Evolutionary conservation across 64 coral and sea anemone genomes (phyloP), one percentile per base, ranked within the genome.

Genomic region (Stylophora pistillata): DNA sequence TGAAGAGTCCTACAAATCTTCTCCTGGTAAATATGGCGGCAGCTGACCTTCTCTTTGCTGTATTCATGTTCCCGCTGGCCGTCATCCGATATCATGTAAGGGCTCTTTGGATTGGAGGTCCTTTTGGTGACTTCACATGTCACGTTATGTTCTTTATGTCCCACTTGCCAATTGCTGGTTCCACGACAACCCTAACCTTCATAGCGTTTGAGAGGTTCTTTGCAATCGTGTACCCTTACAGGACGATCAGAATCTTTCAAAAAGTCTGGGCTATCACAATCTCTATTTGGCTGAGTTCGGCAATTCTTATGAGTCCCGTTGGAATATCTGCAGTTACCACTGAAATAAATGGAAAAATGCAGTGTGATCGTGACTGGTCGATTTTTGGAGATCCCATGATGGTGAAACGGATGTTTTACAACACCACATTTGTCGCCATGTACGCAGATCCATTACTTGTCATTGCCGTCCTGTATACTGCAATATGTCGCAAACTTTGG

Each of bases 401-500:
- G 9, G 21, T 25, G 26, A n/a, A 9, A n/a, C 64, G 64, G 21
- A 68, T 5, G 25, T 68, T 68, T 28, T 87, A 87, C 31, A 15
- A 58, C 10, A 13, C 72, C 72, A 26, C 72, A 2, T 87, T 87
- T 53, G 52, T 34, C 0, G 28, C 56, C 23, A 87, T 73, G 16
- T 87, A 72, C 29, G 85, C 63, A 15, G 28, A 56, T 13, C 85
- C 85, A 17, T 21, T 87, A 21, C 17, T 55, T 9, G 16, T 87
- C 13, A 87, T 87, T 66, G 31, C 85, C 28, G 28, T 87, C 9
- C 62, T 63, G 54, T 87, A 87, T 20, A 56, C 72, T 15, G 30
- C 56, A 26, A 87, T 87, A 15, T 34, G 23, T 23, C 23, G 30
- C 18, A 68, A 65, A 2, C 71, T 87, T n/a, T 87, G 85, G 85